These are phyloP conservation scores for Gymnodraco acuticeps DNA, from an alignment of 2,797 vertebrate species.

Conservation along the genomic window DNA sequence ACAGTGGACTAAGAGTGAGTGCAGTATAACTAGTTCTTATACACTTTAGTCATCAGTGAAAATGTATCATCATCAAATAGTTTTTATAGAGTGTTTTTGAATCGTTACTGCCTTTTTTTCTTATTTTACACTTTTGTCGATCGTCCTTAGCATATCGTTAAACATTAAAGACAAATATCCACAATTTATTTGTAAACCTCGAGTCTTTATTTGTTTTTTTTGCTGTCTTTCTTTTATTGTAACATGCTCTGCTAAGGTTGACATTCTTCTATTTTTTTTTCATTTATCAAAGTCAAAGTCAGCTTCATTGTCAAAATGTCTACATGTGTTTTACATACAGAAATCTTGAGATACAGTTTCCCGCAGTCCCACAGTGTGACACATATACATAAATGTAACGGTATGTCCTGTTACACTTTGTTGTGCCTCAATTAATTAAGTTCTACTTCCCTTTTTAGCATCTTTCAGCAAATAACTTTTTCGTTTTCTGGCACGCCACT, in stretches of 20 bases:
- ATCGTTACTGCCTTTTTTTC: neutral
- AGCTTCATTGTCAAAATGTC: too few relatives aligned
- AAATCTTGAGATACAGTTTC: too few relatives aligned
- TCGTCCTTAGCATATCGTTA: slow-evolving; percentile 37
- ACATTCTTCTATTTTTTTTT: too few relatives aligned
- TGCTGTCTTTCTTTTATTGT: neutral
- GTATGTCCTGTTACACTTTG: too few relatives aligned
- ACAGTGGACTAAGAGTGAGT: neutral
- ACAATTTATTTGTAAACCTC: neutral
- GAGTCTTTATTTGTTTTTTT: neutral
- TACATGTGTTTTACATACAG: too few relatives aligned
- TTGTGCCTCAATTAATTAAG: too few relatives aligned
- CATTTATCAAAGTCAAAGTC: too few relatives aligned
- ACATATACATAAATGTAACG: too few relatives aligned
- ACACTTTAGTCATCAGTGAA: slow-evolving; percentile 5
- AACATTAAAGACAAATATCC: slow-evolving; percentile 48
- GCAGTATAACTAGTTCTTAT: neutral
- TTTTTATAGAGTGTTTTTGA: slow-evolving; percentile 24
- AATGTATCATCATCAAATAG: slow-evolving; percentile 5
- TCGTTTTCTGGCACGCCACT: neutral
- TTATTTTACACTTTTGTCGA: slow-evolving; percentile 22
- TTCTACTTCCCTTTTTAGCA: too few relatives aligned
- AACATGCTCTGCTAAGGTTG: neutral
- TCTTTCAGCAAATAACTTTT: neutral
- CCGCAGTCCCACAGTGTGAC: too few relatives aligned